These are phyloP conservation scores for Corythaeola cristata DNA, from an alignment of 2,113 vertebrate genomes.

Conservation along the genomic window DNA sequence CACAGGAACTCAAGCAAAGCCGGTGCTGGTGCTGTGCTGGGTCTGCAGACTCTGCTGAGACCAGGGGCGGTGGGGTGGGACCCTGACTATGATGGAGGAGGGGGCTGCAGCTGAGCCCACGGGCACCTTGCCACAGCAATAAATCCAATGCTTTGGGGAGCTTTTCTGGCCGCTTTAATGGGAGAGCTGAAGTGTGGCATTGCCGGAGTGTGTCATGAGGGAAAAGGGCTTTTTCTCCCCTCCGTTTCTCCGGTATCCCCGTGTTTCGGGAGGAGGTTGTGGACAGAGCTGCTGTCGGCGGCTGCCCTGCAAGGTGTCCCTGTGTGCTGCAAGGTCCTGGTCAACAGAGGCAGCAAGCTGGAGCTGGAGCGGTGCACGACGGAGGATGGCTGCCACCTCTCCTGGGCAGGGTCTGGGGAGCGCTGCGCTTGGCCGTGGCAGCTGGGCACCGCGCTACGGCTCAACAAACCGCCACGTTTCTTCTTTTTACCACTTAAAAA, in stretches of 20 bases:
- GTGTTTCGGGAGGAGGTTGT: fast-evolving
- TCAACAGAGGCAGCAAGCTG: not conserved
- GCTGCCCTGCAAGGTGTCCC: not conserved
- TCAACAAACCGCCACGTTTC: not conserved
- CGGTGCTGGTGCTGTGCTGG: fast-evolving
- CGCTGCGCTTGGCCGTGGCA: fast-evolving
- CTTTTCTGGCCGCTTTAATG: not conserved
- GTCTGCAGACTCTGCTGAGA: not conserved
- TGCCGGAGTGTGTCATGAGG: not conserved
- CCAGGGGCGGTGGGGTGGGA: fast-evolving
- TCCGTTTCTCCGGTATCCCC: not conserved
- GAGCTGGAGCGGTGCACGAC: not conserved
- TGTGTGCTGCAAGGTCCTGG: not conserved
- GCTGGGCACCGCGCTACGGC: fast-evolving
- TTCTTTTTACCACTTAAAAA: not conserved
- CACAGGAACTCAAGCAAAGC: not conserved
- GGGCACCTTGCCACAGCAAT: fast-evolving
- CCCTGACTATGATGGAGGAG: fast-evolving
- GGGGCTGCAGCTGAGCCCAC: fast-evolving
- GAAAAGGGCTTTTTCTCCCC: fast-evolving
- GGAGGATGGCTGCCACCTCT: not conserved
- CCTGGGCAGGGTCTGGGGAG: fast-evolving
- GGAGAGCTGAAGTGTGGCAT: not conserved
- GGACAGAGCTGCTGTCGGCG: not conserved
- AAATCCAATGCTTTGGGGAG: not conserved